Base-by-base conservation (phyloP, 2,113 vertebrate genomes). In the Bucco capensis region DNA sequence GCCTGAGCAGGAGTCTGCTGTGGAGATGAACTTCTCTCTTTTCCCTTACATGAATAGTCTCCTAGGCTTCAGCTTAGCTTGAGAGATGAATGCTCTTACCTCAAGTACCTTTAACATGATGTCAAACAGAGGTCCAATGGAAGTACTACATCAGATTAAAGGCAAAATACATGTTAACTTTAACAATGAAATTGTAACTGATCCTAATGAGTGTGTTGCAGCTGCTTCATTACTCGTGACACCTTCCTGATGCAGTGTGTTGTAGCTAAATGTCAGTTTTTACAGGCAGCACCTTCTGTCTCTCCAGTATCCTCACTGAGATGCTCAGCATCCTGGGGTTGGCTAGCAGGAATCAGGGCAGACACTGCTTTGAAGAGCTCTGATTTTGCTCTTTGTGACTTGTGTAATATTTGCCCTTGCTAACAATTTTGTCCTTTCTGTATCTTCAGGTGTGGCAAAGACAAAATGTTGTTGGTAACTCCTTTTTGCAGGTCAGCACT, bases 41-140 rank as follows among this genome's bases (percentile, higher is more conserved):
- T 79, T 80, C 47, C 19, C 37, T 58, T 38, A n/a, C 8, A 27
- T n/a, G 31, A 60, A 47, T 8, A 27, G 5, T 56, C 21, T 90
- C 35, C 51, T 71, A 19, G 38, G 15, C 47, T 75, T 37, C 80
- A n/a, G 30, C 30, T 74, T 66, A 57, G 60, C 38, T 5, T 66
- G 38, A 86, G 51, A 76, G n/a, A 50, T 73, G 47, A 88, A 90
- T 88, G 53, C 61, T 95, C 44, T 93, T 81, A 74, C n/a, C 35
- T 88, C 62, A 75, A 28, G 17, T 58, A 25, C 13, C 27, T 60
- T 58, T 70, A 58, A 42, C 47, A 65, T 2, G 2, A 67, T 80
- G 67, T 92, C 60, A 64, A 77, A 74, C 35, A 85, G 81, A 88
- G 37, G 40, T 83, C 37, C 49, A 86, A 1, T 57, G 28, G 38